Percentiles rank a stretch among this genome's conserved stretches.
These are phyloP conservation scores for Emydura subglobosa DNA, from an alignment of 2,113 vertebrate genomes.

Conservation along the genomic window DNA sequence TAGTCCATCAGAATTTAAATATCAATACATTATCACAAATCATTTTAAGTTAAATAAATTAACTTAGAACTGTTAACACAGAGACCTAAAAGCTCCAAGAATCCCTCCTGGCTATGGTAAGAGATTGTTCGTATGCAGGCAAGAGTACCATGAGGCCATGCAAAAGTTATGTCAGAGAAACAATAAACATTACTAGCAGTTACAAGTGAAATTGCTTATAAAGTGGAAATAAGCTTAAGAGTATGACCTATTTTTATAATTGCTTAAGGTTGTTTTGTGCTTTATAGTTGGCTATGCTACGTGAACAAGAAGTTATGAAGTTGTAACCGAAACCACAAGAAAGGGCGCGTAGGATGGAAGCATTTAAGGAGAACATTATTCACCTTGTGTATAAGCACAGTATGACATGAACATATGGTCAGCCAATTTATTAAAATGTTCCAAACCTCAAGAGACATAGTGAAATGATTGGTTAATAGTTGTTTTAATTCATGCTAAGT, in stretches of 20 bases:
- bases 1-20: neutral
- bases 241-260: neutral
- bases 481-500: no score
- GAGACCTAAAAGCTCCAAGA: neutral
- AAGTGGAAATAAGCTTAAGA: no score
- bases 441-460: no score
- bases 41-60: neutral
- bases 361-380: no score
- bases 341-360: no score
- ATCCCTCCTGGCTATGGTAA: neutral
- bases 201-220: neutral
- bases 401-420: no score
- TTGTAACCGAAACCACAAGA: no score
- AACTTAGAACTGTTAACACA: neutral
- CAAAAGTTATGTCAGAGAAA: neutral
- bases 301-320: no score
- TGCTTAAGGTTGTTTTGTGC: neutral
- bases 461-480: no score
- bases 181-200: neutral
- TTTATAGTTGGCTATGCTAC: neutral
- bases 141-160: neutral
- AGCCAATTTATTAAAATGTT: no score
- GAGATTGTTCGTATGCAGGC: neutral
- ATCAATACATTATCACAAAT: neutral
- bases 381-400: no score